phyloP scores from a whole-genome alignment of 2,888 invertebrate species.

The Diaperis boleti region DNA sequence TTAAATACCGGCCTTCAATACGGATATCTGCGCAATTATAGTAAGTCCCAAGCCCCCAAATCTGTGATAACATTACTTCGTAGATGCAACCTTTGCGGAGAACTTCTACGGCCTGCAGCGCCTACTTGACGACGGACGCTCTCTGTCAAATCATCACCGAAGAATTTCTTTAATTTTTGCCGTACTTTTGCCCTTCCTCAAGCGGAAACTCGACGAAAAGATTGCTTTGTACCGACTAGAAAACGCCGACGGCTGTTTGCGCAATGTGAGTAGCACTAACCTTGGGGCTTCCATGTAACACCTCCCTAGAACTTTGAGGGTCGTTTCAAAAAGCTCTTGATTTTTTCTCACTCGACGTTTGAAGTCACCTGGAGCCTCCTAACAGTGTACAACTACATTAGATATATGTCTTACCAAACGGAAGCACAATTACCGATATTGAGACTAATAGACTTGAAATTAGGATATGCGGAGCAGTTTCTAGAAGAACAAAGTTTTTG shows the following conservation, averaged over 20 bases:
- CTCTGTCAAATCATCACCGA: slow-evolving; percentile 68
- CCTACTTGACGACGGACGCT: slow-evolving; percentile 64
- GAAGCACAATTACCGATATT: slow-evolving; percentile 70
- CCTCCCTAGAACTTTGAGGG: slow-evolving; percentile 62
- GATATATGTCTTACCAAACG: slow-evolving; percentile 72
- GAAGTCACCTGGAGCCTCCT: slow-evolving; percentile 66
- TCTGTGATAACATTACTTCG: slow-evolving; percentile 15
- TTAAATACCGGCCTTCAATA: slow-evolving; percentile 79
- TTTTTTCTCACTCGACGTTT: slow-evolving; percentile 67
- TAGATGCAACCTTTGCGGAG: slow-evolving; percentile 77
- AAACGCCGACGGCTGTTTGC: slow-evolving; percentile 70
- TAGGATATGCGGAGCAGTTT: slow-evolving; percentile 72
- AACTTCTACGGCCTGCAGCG: slow-evolving; percentile 86
- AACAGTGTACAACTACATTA: slow-evolving; percentile 70
- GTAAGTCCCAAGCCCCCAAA: slow-evolving; percentile 66
- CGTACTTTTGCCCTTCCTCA: slow-evolving; percentile 81
- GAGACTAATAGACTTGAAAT: slow-evolving; percentile 70
- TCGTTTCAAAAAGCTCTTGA: slow-evolving; percentile 62
- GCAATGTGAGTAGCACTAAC: slow-evolving; percentile 65
- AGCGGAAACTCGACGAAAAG: slow-evolving; percentile 74
- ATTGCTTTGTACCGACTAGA: slow-evolving; percentile 73
- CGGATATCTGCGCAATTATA: slow-evolving; percentile 81
- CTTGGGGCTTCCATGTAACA: neutral
- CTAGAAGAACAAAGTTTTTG: slow-evolving; percentile 61
- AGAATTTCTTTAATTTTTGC: slow-evolving; percentile 74